These are phyloP conservation scores for Kradibia gibbosae DNA, from an alignment of 1,140 invertebrate genomes.

Conservation along the genomic window DNA sequence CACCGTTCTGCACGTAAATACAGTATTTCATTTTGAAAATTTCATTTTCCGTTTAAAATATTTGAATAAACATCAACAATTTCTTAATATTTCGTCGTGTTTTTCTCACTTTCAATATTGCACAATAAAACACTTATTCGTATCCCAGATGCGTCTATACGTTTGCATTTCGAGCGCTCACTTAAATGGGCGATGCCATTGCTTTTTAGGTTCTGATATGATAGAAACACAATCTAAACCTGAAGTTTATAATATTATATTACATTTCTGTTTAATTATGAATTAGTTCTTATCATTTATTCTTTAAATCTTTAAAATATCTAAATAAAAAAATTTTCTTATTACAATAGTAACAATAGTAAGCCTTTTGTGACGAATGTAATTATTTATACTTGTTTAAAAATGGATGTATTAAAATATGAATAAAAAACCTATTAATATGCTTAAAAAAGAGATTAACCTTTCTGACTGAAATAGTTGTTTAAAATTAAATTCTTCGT, in stretches of 20 bases:
- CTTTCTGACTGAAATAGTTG: background rate
- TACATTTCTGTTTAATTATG: background rate
- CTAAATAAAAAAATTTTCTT: too few relatives aligned
- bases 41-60: background rate
- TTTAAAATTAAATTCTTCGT: background rate
- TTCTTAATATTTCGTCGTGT: background rate
- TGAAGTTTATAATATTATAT: background rate
- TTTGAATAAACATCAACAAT: background rate
- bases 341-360: too few relatives aligned
- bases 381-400: too few relatives aligned
- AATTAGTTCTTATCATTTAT: background rate
- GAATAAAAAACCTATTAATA: too few relatives aligned
- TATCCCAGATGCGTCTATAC: background rate
- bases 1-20: background rate
- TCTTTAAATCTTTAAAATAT: too few relatives aligned
- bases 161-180: background rate
- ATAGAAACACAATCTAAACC: conserved; percentile 24
- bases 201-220: conserved; percentile 24
- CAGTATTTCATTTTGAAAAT: background rate
- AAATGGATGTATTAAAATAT: too few relatives aligned
- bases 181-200: conserved; percentile 39
- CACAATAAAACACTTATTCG: background rate
- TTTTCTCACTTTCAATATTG: background rate
- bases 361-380: too few relatives aligned
- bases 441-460: conserved; percentile 26